Conservation (phyloP, 2,797 vertebrate genomes). For the Poecilia gillii region DNA sequence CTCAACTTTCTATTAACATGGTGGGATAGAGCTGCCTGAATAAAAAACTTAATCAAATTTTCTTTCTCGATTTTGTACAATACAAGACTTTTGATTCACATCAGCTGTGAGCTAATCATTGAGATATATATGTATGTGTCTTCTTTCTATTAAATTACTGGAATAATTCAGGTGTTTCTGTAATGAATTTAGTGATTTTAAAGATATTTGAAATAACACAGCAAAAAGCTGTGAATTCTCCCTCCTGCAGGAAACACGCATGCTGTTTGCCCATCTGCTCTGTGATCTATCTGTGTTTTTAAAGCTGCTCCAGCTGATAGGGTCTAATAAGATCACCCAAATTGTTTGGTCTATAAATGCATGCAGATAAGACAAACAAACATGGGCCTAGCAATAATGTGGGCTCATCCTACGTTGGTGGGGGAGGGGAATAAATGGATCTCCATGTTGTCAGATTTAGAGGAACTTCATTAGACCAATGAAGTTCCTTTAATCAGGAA, state of each 20-base stretch:
- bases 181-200: constrained; percentile 20
- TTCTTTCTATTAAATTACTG: not conserved
- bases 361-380: constrained; percentile 63
- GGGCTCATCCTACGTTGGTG: not conserved
- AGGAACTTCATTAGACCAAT: constrained; percentile 26
- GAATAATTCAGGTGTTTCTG: not conserved
- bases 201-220: constrained; percentile 24
- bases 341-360: constrained; percentile 67
- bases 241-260: constrained; percentile 33
- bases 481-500: constrained; percentile 35
- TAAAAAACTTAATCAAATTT: not conserved
- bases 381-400: constrained; percentile 33
- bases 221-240: constrained; percentile 17
- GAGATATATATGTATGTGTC: not conserved
- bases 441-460: constrained; percentile 39
- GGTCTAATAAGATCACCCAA: constrained; percentile 59
- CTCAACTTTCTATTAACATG: not conserved
- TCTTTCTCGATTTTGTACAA: not conserved
- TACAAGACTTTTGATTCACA: not conserved
- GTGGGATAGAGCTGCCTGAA: not conserved
- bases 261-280: constrained; percentile 61
- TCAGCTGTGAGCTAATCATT: not conserved
- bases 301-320: constrained; percentile 59
- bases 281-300: constrained; percentile 67
- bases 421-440: constrained; percentile 29